Evolutionary conservation across 2,113 vertebrate genomes (phyloP), one percentile per base, ranked within the genome.

Genomic region (Lynx canadensis): DNA sequence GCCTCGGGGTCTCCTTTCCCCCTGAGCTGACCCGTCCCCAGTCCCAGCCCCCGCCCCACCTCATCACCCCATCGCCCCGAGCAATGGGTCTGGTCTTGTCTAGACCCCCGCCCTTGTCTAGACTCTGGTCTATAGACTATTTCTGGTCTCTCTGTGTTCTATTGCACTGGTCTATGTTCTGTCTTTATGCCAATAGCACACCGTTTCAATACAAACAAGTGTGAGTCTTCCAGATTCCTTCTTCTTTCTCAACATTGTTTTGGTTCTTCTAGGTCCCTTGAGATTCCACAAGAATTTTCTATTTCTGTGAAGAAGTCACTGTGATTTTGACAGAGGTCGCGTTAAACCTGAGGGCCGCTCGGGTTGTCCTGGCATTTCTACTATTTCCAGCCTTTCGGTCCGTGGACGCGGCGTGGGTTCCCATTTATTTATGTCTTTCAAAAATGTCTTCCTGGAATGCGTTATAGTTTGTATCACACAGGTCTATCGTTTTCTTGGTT

Each of bases 21-120:
- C 45, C 57, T 29, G 57, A 55, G 33, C 84, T 18, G 33, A 10
- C 33, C 8, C 27, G 29, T 11, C 41, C 27, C 74, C 41, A 48
- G 41, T 31, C 74, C 74, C 15, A 2, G 5, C 1, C 10, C 27
- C 18, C 12, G 3, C 29, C 27, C 23, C 15, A 7, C 16, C 57
- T 4, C 36, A 33, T 8, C 19, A 48, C 14, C 12, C 14, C 3
- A 1, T 11, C 15, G 3, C 36, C 89, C 21, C 2, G 0, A 7
- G 16, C 4, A 63, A 2, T 0, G 0, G 19, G 13, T 18, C 52
- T 15, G 14, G 36, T 14, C 45, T 16, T 45, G 45, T 45, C 45
- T 45, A 45, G 45, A 45, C 45, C 2, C 36, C 52, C 0, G 0
- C 1, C 81, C 60, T 4, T 15, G 21, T 93, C 88, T 21, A 12